Base-by-base conservation (phyloP, 53 echinoderm and acorn worm genomes). In the Antedon mediterranea region DNA sequence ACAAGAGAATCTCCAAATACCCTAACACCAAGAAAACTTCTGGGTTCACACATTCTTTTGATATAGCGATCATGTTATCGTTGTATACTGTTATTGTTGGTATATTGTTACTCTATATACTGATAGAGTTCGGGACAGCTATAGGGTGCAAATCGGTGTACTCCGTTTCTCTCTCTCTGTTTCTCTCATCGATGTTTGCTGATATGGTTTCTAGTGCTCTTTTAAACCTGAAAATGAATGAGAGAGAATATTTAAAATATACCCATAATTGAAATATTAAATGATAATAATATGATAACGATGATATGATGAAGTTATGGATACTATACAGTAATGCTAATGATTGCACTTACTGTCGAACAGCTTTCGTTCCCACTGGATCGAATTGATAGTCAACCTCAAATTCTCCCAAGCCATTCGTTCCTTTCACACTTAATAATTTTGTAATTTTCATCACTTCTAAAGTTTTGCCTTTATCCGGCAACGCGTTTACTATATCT, bases 331-430 rank as follows among this genome's bases (percentile, higher is more conserved):
- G 37, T 37, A 11, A 37, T 37, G 37, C 4, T 37, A 37, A 37
- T 37, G 37, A 37, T 37, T 37, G 37, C 37, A 27, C 29, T 4
- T 8, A 90, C 84, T 82, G 76, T 33, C 34, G 43, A 20, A 82
- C 80, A 18, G 89, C 89, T 70, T 76, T 79, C 30, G 29, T 76
- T 7, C 89, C 82, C 0, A 79, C 71, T 0, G 80, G 83, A 43
- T 89, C 86, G 4, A 82, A 76, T 30, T 86, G 85, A 74, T 86
- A 89, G 31, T 83, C 34, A 18, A 83, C 86, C 71, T 89, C 89
- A 43, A 92, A 95, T 78, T 95, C 91, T n/a, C 85, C 91, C 23
- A 95, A 81, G 6, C 80, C 71, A 34, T 92, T 95, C 28, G 97
- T 95, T 29, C 92, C 97, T 43, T 88, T 80, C 14, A 89, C 89